These are phyloP conservation scores for Venustaconcha ellipsiformis DNA, from an alignment of 1,140 invertebrate genomes.

Conservation along the genomic window DNA sequence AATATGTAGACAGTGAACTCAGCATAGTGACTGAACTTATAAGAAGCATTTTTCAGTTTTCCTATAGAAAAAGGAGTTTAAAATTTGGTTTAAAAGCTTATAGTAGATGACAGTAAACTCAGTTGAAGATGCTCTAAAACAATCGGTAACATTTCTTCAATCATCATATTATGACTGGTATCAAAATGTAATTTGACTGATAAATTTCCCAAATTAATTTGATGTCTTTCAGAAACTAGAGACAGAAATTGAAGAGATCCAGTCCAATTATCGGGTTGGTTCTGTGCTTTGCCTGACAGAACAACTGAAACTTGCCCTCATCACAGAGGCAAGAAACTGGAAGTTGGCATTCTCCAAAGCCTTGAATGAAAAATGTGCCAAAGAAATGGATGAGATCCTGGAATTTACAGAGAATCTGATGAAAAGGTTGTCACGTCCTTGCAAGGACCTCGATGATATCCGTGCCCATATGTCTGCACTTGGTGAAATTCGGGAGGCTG, in stretches of 20 bases:
- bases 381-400: slow-evolving; percentile 85
- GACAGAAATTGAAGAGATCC: slow-evolving; percentile 65
- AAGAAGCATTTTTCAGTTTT: too few species aligned
- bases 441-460: slow-evolving; percentile 93
- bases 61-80: too few species aligned
- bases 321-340: slow-evolving; percentile 88
- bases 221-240: slow-evolving; percentile 60
- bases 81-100: too few species aligned
- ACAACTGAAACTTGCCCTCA: slow-evolving; percentile 86
- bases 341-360: slow-evolving; percentile 87
- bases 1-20: too few species aligned
- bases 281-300: slow-evolving; percentile 74
- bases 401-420: slow-evolving; percentile 67
- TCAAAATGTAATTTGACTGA: slow-evolving; percentile 5
- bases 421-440: slow-evolving; percentile 75
- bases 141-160: too few species aligned
- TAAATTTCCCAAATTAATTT: slow-evolving; percentile 8
- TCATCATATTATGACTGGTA: background rate
- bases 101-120: too few species aligned
- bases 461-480: slow-evolving; percentile 92
- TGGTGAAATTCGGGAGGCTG: slow-evolving; percentile 92
- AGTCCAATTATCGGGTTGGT: slow-evolving; percentile 64
- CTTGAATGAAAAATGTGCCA: slow-evolving; percentile 91
- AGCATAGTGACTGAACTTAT: too few species aligned
- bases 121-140: too few species aligned